Base-by-base conservation (phyloP, 2,888 invertebrate species). In the Erebia aethiops region DNA sequence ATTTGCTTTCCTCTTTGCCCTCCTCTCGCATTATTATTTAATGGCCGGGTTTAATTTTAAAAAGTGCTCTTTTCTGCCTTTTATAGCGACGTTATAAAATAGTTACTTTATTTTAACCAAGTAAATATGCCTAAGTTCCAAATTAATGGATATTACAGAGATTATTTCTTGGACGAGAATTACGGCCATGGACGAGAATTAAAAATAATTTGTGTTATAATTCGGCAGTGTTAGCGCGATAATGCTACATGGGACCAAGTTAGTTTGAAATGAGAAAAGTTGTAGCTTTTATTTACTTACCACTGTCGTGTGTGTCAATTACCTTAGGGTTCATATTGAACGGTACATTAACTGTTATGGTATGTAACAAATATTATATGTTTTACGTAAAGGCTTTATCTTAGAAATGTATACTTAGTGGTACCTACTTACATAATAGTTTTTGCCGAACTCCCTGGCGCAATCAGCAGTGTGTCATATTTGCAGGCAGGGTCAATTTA, bases 1-100 rank as follows among this genome's bases (percentile, higher is more conserved):
- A 10, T 60, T 69, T 71, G 61, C 65, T 75, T 66, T 74, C 67
- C 77, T 78, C 74, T 74, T 76, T 79, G 58, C 79, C 62, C 75
- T 78, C 76, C 76, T 78, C 62, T 73, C 77, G 58, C 71, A 77
- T 74, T 67, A 67, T 73, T 51, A 56, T 46, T 66, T 67, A 71
- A 58, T 61, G 46, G 14, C 52, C 54, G 13, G n/a, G 56, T 61
- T 60, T 57, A 65, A 60, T 67, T 49, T 67, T 60, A 61, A 58
- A 21, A 57, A 66, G 35, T 66, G 18, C 56, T 52, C 56, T 66
- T 65, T 61, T 18, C 56, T 21, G 21, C 14, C 56, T 66, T 64
- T 54, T 66, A 56, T 41, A 41, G 21, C 18, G 41, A 43, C 56
- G 56, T 46, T 13, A 18, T 66, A 56, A 66, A 66, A 65, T 43